Percentiles rank a stretch among this genome's conserved stretches.
Evolutionary conservation across 2,113 vertebrate genomes (phyloP).

Genomic region (Rhombomys opimus): DNA sequence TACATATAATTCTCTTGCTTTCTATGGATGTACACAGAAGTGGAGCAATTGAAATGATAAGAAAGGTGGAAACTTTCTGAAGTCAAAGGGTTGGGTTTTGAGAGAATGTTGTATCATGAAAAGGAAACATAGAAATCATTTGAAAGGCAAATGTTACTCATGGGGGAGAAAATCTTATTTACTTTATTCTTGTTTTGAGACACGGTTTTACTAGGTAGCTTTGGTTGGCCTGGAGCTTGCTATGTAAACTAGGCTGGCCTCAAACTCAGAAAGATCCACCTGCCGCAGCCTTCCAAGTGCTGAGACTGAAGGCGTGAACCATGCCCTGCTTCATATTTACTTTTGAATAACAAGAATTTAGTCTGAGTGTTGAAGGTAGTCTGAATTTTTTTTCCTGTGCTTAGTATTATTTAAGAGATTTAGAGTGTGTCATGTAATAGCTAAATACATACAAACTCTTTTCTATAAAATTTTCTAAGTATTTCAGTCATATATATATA

Average conservation of each 20-base stretch:
- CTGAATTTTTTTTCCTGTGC: not conserved
- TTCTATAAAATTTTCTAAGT: slow-evolving; percentile 32
- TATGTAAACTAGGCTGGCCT: not conserved
- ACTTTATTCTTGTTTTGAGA: not conserved
- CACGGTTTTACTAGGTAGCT: not conserved
- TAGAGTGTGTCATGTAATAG: not conserved
- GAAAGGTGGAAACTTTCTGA: not conserved
- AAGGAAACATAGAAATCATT: not conserved
- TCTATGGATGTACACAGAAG: not conserved
- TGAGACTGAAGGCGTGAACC: not conserved
- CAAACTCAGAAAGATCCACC: not conserved
- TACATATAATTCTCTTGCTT: not conserved
- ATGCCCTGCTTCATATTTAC: not conserved
- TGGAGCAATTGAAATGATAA: not conserved
- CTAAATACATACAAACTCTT: not conserved
- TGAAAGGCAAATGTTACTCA: not conserved
- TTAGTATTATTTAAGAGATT: slow-evolving; percentile 29
- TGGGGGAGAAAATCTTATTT: not conserved
- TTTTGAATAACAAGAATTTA: not conserved
- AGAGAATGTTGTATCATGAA: not conserved
- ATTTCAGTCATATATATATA: not conserved
- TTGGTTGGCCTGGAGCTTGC: not conserved
- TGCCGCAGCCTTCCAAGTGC: not conserved
- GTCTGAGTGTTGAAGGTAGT: slow-evolving; percentile 37
- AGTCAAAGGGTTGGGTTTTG: not conserved